Evolutionary conservation across 1,140 invertebrate genomes (phyloP), one percentile per base, ranked within the genome.

Genomic region (Ylistrum balloti): DNA sequence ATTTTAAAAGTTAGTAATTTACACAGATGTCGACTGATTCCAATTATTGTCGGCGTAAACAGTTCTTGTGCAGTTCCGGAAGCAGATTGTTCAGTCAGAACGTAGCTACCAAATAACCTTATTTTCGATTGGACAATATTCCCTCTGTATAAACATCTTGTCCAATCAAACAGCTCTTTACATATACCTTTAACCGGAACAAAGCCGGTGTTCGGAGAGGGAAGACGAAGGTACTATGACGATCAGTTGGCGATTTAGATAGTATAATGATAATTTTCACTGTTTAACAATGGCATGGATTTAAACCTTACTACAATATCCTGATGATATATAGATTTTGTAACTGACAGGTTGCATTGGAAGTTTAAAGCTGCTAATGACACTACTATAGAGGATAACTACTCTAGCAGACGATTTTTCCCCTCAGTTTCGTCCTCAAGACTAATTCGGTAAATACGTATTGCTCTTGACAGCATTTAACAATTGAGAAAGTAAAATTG

Each of bases 201-300:
- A 74, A 74, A 74, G 56, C 56, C 56, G 56, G 56, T 74, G n/a
- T n/a, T 74, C 56, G 22, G 56, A 74, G 56, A 74, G 56, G n/a
- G n/a, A 74, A 74, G n/a, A 74, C 56, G 56, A 74, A 74, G 56
- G 56, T 74, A 74, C 28, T 28, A 28, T 38, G 35, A 7, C n/a
- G 13, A 74, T 28, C n/a, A 74, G 56, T 13, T 74, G 22, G 17
- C 28, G 56, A 74, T 74, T 28, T 74, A 17, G 3, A 9, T 28
- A 5, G n/a, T 74, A 0, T 74, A 0, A 17, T 5, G 28, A 28
- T 5, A 17, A 74, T 5, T 5, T 74, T 74, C 28, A 28, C 28
- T n/a, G 28, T 28, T n/a, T 28, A 5, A 74, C 5, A n/a, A 28
- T 74, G 56, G 28, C 56, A 74, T 7, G 5, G 17, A n/a, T 22